phyloP scores from a whole-genome alignment of 2,888 invertebrate species.

The Lumbricus terrestris region DNA sequence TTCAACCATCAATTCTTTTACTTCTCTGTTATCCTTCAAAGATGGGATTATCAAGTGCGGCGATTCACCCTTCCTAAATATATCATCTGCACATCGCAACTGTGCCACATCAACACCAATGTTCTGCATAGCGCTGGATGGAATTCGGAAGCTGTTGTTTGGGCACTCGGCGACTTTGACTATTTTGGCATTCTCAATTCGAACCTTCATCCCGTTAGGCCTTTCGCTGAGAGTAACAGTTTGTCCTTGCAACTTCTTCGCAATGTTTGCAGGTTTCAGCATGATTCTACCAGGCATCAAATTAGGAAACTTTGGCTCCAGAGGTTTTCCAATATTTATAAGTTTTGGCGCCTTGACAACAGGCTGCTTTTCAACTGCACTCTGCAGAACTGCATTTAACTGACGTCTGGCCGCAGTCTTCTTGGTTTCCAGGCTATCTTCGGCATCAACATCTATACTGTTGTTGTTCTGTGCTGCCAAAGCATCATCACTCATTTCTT shows the following conservation, averaged over 20 bases:
- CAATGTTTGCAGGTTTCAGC: neutral
- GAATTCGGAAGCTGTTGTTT: neutral
- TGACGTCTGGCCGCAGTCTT: slow-evolving; percentile 22
- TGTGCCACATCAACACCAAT: neutral
- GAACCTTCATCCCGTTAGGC: neutral
- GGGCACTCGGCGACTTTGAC: neutral
- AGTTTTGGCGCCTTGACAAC: neutral
- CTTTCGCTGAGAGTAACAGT: neutral
- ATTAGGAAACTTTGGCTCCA: neutral
- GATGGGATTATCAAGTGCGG: neutral
- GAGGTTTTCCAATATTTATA: neutral
- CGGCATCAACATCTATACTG: neutral
- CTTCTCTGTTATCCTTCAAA: neutral
- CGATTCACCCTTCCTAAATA: neutral
- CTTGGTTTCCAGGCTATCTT: neutral
- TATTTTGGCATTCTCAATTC: slow-evolving; percentile 27
- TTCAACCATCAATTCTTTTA: neutral
- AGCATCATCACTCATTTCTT: neutral
- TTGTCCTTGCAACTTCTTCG: neutral
- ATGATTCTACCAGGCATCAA: neutral
- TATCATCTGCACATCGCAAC: neutral
- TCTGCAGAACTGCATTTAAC: slow-evolving; percentile 23
- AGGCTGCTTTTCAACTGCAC: neutral
- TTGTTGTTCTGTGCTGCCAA: neutral
- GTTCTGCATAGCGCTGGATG: neutral